phyloP scores from a whole-genome alignment of 2,888 invertebrate species.

The Xestoiulus laeticollis region DNA sequence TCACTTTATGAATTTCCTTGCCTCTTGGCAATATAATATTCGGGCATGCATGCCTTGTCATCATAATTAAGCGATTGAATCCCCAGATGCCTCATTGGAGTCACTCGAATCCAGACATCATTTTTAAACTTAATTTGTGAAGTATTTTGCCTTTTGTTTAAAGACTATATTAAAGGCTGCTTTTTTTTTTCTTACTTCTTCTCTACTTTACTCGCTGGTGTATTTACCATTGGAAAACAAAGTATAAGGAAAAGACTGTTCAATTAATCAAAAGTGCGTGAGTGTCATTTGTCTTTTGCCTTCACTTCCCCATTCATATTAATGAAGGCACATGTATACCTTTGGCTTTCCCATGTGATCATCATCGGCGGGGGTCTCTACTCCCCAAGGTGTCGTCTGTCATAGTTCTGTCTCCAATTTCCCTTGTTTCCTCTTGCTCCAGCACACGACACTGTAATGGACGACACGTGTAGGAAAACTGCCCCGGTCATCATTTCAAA shows the following conservation, averaged over 20 bases:
- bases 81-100: background rate
- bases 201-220: background rate
- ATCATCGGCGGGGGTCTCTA: slow-evolving; percentile 13
- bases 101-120: slow-evolving; percentile 24
- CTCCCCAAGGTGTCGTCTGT: slow-evolving; percentile 46
- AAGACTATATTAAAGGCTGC: background rate
- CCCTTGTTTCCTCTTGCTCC: slow-evolving; percentile 30
- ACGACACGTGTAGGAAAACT: slow-evolving; percentile 30
- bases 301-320: slow-evolving; percentile 34
- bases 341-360: slow-evolving; percentile 37
- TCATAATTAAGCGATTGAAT: slow-evolving; percentile 16
- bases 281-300: slow-evolving; percentile 46
- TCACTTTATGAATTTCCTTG: background rate
- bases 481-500: slow-evolving; percentile 15
- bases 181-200: background rate
- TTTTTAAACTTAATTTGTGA: slow-evolving; percentile 39
- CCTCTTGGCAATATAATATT: background rate
- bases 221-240: background rate
- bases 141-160: background rate
- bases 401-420: slow-evolving; percentile 42
- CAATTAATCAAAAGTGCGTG: slow-evolving; percentile 48
- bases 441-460: slow-evolving; percentile 27
- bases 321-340: slow-evolving; percentile 42
- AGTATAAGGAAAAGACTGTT: slow-evolving; percentile 28
- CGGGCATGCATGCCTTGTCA: background rate